phyloP scores from a whole-genome alignment of 2,113 vertebrate species.

The Perca flavescens region DNA sequence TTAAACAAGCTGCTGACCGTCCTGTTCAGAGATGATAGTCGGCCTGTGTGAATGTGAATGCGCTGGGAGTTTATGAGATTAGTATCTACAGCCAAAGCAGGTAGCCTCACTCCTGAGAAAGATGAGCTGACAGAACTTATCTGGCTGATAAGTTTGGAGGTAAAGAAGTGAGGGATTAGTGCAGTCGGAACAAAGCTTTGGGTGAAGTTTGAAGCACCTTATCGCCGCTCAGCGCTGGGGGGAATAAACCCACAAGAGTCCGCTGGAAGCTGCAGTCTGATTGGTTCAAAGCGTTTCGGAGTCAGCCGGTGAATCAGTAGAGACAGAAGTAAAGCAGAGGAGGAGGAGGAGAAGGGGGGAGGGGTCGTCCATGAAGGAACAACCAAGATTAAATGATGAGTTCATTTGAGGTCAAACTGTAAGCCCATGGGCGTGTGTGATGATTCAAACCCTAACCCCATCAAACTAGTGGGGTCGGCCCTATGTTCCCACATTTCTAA shows the following conservation, averaged over 20 bases:
- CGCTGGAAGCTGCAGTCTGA: slow-evolving; percentile 14
- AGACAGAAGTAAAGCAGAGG: slow-evolving; percentile 38
- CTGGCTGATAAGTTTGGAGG: neutral
- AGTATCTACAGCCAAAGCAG: slow-evolving; percentile 48
- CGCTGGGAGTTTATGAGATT: slow-evolving; percentile 44
- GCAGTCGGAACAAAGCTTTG: slow-evolving; percentile 17
- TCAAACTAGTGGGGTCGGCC: no score
- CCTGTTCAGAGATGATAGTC: neutral
- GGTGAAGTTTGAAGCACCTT: slow-evolving; percentile 17
- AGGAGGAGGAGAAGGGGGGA: slow-evolving; percentile 18
- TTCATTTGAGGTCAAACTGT: slow-evolving; percentile 20
- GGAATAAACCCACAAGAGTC: slow-evolving; percentile 22
- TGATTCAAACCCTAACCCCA: no score
- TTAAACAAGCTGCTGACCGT: slow-evolving; percentile 58
- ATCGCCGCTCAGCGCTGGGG: slow-evolving; percentile 12
- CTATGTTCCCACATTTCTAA: no score
- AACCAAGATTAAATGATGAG: slow-evolving; percentile 17
- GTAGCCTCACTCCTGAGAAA: slow-evolving; percentile 11
- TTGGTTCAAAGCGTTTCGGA: slow-evolving; percentile 54
- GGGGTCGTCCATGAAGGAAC: slow-evolving; percentile 3
- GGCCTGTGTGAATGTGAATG: neutral
- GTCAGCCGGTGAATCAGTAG: slow-evolving; percentile 33
- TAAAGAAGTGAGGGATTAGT: slow-evolving; percentile 32
- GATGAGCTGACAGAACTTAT: slow-evolving; percentile 12
- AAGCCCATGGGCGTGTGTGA: no score